A percentile compares a stretch with the other conserved stretches of the same genome.
Conservation (phyloP, 2,113 vertebrate genomes). For the Notiomystis cincta region DNA sequence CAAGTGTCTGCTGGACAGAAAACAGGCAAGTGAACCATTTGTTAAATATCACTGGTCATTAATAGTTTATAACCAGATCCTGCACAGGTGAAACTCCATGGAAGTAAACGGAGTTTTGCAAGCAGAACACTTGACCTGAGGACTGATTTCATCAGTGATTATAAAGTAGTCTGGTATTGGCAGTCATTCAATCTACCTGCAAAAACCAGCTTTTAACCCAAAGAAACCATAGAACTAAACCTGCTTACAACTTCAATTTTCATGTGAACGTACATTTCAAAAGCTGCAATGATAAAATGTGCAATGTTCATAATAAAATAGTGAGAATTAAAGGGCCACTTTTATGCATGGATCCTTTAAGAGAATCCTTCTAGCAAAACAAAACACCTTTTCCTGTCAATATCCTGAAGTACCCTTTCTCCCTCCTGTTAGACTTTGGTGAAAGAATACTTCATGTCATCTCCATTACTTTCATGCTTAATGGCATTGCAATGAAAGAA, state of each 20-base stretch:
- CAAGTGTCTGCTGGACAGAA: neutral
- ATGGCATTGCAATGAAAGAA: conserved; percentile 52
- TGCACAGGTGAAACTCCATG: neutral
- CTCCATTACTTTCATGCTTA: conserved; percentile 56
- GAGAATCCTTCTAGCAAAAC: neutral
- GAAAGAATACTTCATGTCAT: conserved; percentile 50
- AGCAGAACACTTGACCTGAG: neutral
- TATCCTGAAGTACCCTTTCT: neutral
- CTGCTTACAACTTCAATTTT: neutral
- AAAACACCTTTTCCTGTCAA: neutral
- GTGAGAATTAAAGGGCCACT: neutral
- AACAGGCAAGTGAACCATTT: neutral
- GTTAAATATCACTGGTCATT: neutral
- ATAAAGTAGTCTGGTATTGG: neutral
- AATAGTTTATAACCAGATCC: neutral
- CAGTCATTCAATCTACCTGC: neutral
- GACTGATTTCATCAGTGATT: neutral
- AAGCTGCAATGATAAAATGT: neutral
- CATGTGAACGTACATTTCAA: neutral
- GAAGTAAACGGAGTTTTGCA: neutral
- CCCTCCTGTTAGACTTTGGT: neutral
- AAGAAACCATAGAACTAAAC: neutral
- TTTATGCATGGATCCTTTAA: neutral
- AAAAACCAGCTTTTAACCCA: neutral
- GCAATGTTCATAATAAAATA: neutral